Base-by-base conservation (phyloP, 2,797 vertebrate species). In the Loris lydekkerianus region DNA sequence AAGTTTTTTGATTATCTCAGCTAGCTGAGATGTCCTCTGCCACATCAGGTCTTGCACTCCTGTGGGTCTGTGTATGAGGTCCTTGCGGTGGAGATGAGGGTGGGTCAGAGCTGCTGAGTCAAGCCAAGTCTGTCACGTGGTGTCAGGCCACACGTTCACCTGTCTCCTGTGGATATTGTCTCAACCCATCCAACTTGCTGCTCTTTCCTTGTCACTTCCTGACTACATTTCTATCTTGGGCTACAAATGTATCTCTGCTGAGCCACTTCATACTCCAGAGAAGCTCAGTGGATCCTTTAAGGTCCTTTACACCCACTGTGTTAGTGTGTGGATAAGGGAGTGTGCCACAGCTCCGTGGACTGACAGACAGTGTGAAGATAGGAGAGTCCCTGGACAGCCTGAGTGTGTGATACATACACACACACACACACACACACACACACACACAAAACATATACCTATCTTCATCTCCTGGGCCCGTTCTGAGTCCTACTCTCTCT, bases 21-120 rank as follows among this genome's bases (percentile, higher is more conserved):
- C 20, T 1, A 46, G 37, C 23, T 67, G 20, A 17, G 3, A 9
- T 4, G 53, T 11, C 20, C 27, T 61, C 6, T 31, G 37, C 29
- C 40, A 34, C 9, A 5, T 73, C 9, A n/a, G 13, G 7, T 20
- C 81, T 34, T 60, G 14, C 17, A 4, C 6, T 56, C 23, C 15
- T 77, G 20, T 87, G 6, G 6, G n/a, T 75, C 72, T 34, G 37
- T 43, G 13, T 2, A 20, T 29, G 81, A 69, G 7, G 3, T 40
- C 20, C 1, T 23, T 34, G 2, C 1, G 17, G 11, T 1, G 10
- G 43, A 1, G 15, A 58, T 46, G 25, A 25, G 10, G 43, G 61
- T 23, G 4, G 29, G 27, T 15, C 37, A 72, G 37, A 17, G 34
- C 6, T 8, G 18, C 10, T 1, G 1, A 5, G 23, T 53, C 29